These are phyloP conservation scores for Drosophila fungiperda DNA, from an alignment of 2,888 invertebrate species.

Conservation along the genomic window DNA sequence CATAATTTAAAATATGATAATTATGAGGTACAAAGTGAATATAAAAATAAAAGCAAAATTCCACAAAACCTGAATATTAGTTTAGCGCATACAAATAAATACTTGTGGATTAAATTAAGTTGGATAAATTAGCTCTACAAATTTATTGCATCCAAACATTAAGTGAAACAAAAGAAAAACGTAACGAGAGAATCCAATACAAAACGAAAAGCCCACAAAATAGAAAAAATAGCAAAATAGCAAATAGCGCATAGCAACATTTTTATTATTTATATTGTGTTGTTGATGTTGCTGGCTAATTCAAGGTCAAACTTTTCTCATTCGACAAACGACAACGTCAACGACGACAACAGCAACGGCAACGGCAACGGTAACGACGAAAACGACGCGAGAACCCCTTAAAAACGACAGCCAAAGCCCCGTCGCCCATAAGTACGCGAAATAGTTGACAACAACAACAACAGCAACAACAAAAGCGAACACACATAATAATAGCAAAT, in stretches of 20 bases:
- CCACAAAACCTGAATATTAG: constrained; percentile 35
- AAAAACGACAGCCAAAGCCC: constrained; percentile 51
- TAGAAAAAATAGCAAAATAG: constrained; percentile 21
- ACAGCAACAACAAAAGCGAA: constrained; percentile 33
- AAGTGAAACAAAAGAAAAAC: constrained; percentile 11
- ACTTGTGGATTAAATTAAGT: neutral
- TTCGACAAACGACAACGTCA: constrained; percentile 47
- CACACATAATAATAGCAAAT: constrained; percentile 61
- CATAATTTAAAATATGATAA: constrained; percentile 27
- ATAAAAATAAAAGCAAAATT: constrained; percentile 18
- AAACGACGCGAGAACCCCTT: constrained; percentile 65
- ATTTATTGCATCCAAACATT: constrained; percentile 24
- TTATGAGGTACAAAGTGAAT: constrained; percentile 39
- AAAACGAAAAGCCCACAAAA: constrained; percentile 16
- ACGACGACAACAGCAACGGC: constrained; percentile 39
- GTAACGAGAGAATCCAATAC: neutral
- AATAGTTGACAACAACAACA: constrained; percentile 72
- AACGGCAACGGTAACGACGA: constrained; percentile 38
- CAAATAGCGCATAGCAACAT: constrained; percentile 75
- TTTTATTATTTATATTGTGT: constrained; percentile 17
- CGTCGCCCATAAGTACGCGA: constrained; percentile 60
- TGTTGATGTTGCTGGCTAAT: constrained; percentile 34
- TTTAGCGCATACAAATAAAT: constrained; percentile 34
- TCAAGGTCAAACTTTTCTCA: constrained; percentile 85
- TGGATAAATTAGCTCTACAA: constrained; percentile 26